Conservation (phyloP, 2,113 vertebrate species). For the Dryoscopus gambensis region DNA sequence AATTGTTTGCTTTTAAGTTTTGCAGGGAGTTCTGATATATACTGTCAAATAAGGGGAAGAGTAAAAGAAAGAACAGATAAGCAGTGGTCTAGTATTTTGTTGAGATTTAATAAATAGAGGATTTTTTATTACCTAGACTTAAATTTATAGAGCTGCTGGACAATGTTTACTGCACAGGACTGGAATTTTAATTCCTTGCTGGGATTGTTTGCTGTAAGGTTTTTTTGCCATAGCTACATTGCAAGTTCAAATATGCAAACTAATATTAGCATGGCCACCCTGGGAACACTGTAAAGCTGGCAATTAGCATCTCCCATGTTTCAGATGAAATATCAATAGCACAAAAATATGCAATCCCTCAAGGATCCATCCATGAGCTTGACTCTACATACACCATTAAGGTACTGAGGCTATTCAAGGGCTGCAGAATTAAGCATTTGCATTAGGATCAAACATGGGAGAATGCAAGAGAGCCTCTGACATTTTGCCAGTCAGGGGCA, state of each 20-base stretch:
- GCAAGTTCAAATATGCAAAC: background rate
- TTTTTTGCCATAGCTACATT: background rate
- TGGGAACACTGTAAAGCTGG: background rate
- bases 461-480: background rate
- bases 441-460: background rate
- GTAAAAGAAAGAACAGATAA: background rate
- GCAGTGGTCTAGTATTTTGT: background rate
- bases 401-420: background rate
- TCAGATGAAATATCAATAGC: slow-evolving; percentile 30
- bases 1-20: background rate
- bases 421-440: background rate
- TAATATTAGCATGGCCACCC: background rate
- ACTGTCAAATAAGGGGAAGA: background rate
- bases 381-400: background rate
- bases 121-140: background rate
- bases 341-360: background rate
- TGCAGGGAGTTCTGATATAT: background rate
- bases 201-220: background rate
- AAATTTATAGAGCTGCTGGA: background rate
- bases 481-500: background rate
- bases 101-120: background rate
- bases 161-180: background rate
- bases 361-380: background rate
- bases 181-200: background rate
- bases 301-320: background rate